Percentiles rank a stretch among this genome's conserved stretches.
phyloP scores from a whole-genome alignment of 2,113 vertebrate genomes.

The Paradisaea rubra region DNA sequence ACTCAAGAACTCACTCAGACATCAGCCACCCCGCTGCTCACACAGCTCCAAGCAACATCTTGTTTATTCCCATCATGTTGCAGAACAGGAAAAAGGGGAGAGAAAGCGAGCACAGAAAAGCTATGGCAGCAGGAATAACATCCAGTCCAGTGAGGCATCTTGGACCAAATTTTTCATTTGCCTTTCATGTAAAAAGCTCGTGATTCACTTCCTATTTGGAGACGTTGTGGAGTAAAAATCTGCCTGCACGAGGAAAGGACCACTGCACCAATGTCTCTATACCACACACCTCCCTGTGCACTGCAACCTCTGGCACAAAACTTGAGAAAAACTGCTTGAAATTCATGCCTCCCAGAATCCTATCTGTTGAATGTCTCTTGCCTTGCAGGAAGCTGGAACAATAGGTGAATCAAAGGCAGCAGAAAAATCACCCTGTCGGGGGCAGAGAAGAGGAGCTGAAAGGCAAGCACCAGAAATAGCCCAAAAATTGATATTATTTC shows the following conservation, averaged over 20 bases:
- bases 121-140: neutral
- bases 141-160: neutral
- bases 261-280: neutral
- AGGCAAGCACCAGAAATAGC: slow-evolving; percentile 9
- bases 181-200: neutral
- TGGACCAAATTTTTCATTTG: neutral
- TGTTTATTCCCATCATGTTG: neutral
- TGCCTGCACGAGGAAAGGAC: neutral
- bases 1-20: neutral
- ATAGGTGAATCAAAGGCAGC: slow-evolving; percentile 51
- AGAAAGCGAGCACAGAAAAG: neutral
- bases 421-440: slow-evolving; percentile 15
- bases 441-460: slow-evolving; percentile 1
- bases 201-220: neutral
- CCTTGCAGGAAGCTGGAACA: slow-evolving; percentile 44
- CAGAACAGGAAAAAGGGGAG: neutral
- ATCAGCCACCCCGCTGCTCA: neutral
- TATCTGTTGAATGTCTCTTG: neutral
- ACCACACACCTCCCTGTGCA: neutral
- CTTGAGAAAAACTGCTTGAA: slow-evolving; percentile 39
- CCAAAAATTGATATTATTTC: slow-evolving; percentile 10
- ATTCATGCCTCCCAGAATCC: slow-evolving; percentile 28
- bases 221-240: neutral
- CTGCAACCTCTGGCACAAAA: neutral
- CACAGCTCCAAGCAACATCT: neutral